Percentiles rank a stretch among this genome's conserved stretches.
Conservation (phyloP, 2,888 invertebrate genomes). For the Drosophila mimetica region DNA sequence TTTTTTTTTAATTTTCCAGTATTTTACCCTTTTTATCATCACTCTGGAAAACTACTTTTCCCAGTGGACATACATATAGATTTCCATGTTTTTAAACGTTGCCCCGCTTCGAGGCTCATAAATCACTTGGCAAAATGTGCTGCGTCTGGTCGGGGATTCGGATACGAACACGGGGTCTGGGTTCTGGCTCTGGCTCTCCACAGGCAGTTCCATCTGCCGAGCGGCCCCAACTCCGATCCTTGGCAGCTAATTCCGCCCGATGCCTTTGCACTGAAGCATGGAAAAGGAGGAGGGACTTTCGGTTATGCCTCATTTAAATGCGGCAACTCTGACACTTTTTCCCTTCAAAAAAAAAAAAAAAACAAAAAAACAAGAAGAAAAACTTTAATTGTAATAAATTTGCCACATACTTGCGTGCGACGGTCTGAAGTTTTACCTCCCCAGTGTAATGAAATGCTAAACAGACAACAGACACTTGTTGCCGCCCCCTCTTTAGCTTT, state of each 20-base stretch:
- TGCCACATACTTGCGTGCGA: conserved; percentile 48
- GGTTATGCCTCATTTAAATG: conserved; percentile 71
- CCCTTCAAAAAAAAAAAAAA: background rate
- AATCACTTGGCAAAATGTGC: conserved; percentile 76
- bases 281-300: conserved; percentile 28
- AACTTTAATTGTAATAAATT: conserved; percentile 77
- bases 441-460: conserved; percentile 48
- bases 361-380: conserved; percentile 3
- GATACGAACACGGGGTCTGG: conserved; percentile 26
- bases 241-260: conserved; percentile 39
- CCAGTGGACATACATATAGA: conserved; percentile 36
- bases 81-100: conserved; percentile 75
- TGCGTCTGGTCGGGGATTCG: conserved; percentile 33
- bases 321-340: conserved; percentile 45
- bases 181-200: conserved; percentile 5
- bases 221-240: conserved; percentile 28
- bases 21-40: no score
- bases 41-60: background rate
- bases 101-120: conserved; percentile 70
- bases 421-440: conserved; percentile 19
- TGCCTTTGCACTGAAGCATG: conserved; percentile 54
- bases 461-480: conserved; percentile 53
- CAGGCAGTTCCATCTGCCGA: conserved; percentile 26
- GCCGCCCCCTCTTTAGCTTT: conserved; percentile 26
- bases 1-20: conserved; percentile 11